Evolutionary conservation across 1,140 invertebrate species (phyloP), one percentile per base, ranked within the genome.

Genomic region (Hycleus cichorii): DNA sequence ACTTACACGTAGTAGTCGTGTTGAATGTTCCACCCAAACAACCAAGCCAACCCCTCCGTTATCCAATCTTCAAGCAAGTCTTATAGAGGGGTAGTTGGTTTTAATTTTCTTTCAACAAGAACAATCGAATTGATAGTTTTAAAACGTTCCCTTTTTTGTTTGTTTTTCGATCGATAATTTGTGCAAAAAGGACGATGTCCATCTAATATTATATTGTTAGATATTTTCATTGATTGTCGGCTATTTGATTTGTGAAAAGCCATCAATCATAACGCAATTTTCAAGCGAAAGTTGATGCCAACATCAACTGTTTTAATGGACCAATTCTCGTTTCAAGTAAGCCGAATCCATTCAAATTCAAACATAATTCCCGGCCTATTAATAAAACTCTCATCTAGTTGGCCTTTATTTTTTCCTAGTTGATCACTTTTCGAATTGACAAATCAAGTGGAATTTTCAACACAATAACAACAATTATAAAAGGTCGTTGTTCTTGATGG

Each of bases 1-100:
- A 70, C 66, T 70, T 70, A 59, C 62, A 67, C 64, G 57, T 64
- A 60, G 63, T 63, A 46, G 43, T 46, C 51, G 51, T 53, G 51
- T 53, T 53, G 18, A 43, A 53, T 42, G 51, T 32, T 53, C 40
- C 38, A n/a, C 18, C 51, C 38, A 18, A 18, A 18, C 18, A 18
- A 18, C 18, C 18, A 18, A 18, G 7, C 32, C 32, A 32, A 32
- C 51, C 43, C 50, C 11, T 26, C 25, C 18, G 6, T 3, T 25
- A n/a, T 39, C 51, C 51, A 53, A 32, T 32, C 32, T 32, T 32
- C 7, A 32, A 32, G 32, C 49, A 43, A 50, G 8, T 39, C 38
- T 50, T 50, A 39, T 32, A 32, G 32, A 7, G 32, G 32, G 32
- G 32, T 32, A 32, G 32, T 7, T 18, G 18, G 18, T 32, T 32